A percentile compares a stretch with the other conserved stretches of the same genome.
These are phyloP conservation scores for Brenthis hecate DNA, from an alignment of 2,888 invertebrate species.

Conservation along the genomic window DNA sequence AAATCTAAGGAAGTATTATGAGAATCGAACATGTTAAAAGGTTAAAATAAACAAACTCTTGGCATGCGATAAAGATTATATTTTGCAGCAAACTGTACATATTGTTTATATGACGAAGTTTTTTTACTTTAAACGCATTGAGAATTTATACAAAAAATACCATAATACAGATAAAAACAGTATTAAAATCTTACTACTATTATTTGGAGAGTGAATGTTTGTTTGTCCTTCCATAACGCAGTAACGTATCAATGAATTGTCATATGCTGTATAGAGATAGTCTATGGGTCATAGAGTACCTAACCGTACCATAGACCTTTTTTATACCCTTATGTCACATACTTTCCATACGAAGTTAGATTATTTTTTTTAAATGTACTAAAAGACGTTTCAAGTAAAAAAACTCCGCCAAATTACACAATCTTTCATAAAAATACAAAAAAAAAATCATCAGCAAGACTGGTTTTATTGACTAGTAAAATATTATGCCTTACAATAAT, in stretches of 20 bases:
- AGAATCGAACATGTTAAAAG: background rate
- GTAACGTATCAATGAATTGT: too few relatives aligned
- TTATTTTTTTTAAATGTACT: background rate
- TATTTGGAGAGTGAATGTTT: background rate
- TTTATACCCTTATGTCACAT: too few relatives aligned
- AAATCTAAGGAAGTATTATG: too few relatives aligned
- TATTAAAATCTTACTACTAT: background rate
- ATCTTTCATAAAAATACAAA: constrained; percentile 40
- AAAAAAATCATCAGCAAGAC: constrained; percentile 61
- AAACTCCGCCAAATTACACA: background rate
- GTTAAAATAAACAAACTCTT: constrained; percentile 33
- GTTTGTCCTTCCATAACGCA: background rate
- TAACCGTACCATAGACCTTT: too few relatives aligned
- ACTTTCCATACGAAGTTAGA: background rate
- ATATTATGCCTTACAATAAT: constrained; percentile 71
- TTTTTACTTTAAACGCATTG: constrained; percentile 3
- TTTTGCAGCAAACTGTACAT: constrained; percentile 46
- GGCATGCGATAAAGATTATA: constrained; percentile 46
- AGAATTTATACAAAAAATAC: too few relatives aligned
- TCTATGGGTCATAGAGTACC: too few relatives aligned
- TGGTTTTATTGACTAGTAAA: constrained; percentile 80
- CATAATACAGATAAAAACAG: background rate
- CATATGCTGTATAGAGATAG: too few relatives aligned
- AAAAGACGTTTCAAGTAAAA: constrained; percentile 4
- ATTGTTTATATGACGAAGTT: constrained; percentile 9